Evolutionary conservation across 2,797 vertebrate genomes (phyloP), one percentile per base, ranked within the genome.

Genomic region (Hypotaenidia okinawae): DNA sequence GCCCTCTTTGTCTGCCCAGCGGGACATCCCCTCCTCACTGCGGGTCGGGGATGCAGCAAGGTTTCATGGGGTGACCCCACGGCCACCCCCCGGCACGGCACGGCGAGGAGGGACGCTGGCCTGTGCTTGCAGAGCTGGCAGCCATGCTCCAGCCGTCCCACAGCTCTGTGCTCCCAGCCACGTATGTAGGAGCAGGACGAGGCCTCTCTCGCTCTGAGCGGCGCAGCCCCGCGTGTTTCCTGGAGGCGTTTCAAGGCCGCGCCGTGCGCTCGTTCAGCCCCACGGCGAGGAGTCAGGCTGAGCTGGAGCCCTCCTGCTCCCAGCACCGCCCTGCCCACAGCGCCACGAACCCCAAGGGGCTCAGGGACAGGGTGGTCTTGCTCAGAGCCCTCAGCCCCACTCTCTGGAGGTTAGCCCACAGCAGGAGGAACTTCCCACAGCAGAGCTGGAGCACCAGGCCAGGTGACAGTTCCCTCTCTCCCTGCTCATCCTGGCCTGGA

Each of bases 211-310:
- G 3, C 74, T 82, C 86, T 28, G 7, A 49, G n/a, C n/a, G n/a
- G n/a, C n/a, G 35, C 61, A 37, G 64, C 85, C 69, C 69, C 15
- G 28, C 3, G 8, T 8, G 11, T 89, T 95, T 95, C 94, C 95
- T 95, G 92, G 95, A 94, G 92, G 58, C 64, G 22, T 95, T 95
- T 95, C 95, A 92, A 43, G 81, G 83, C 47, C 8, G 2, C 63
- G 72, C 80, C 8, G 27, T 0, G 22, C 2, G 14, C 81, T 84
- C 43, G 0, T 67, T 58, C 1, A 64, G 54, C 57, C n/a, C 52
- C 3, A 1, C 45, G 78, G 57, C 0, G 4, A 61, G 70, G 37
- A 59, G n/a, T 1, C 10, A 0, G 75, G 72, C 35, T 4, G 0
- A 10, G 76, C 55, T 19, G 72, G 84, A 79, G 37, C 10, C 27